Evolutionary conservation across 2,888 invertebrate genomes (phyloP).

Genomic region (Ochropleura leucogaster): DNA sequence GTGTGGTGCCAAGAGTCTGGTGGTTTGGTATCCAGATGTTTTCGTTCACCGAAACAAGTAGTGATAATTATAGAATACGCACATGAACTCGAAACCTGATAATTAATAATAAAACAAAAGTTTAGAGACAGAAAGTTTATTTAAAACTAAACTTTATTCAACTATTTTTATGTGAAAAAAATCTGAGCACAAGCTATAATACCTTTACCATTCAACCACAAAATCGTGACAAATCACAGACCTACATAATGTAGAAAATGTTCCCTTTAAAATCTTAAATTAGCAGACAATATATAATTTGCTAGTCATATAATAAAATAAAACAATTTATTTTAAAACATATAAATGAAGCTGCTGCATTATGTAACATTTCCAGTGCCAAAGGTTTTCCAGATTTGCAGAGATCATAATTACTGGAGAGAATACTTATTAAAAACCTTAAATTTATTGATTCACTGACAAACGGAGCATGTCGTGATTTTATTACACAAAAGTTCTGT

Average conservation of each 20-base stretch:
- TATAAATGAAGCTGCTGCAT: conserved; percentile 33
- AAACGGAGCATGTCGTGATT: background rate
- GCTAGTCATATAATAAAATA: conserved; percentile 46
- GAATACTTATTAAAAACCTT: background rate
- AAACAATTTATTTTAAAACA: conserved; percentile 39
- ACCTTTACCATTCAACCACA: conserved; percentile 56
- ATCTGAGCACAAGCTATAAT: conserved; percentile 55
- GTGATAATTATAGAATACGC: no score
- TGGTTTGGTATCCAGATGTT: no score
- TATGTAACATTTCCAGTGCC: conserved; percentile 51
- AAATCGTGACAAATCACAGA: conserved; percentile 60
- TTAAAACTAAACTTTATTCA: conserved; percentile 58
- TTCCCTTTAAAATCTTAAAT: conserved; percentile 61
- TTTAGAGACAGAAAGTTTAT: conserved; percentile 64
- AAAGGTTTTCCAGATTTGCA: background rate
- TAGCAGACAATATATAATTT: conserved; percentile 48
- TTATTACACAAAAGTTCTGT: background rate
- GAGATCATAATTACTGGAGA: background rate
- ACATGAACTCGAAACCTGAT: no score
- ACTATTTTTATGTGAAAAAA: conserved; percentile 52
- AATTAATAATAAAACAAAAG: conserved; percentile 48
- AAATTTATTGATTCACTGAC: background rate
- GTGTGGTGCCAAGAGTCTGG: no score
- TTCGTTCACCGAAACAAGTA: no score
- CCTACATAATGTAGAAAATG: conserved; percentile 49